Base-by-base conservation (phyloP, 1,140 invertebrate genomes). In the Brachionus manjavacas region DNA sequence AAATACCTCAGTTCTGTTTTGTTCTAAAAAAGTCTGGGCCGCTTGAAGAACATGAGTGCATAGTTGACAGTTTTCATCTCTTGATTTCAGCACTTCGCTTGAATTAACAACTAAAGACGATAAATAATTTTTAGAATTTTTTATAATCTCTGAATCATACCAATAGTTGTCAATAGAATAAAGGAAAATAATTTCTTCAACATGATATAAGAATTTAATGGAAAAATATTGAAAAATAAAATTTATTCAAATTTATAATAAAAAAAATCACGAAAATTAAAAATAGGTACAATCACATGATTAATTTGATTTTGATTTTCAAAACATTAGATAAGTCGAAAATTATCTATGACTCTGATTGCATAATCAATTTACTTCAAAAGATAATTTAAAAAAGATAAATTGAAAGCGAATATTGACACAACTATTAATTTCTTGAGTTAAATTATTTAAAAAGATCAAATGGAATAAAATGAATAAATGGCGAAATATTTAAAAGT, bases 1-100 rank as follows among this genome's bases (percentile, higher is more conserved):
- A n/a, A 25, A 3, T 76, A 76, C 72, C 25, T 76, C 52, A 23
- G 79, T 81, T 81, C 31, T 81, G 31, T 81, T 81, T 81, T 81
- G 79, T 43, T 66, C 52, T 12, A 81, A 14, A 11, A 81, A 81
- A 41, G 60, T 60, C n/a, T 81, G 79, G 31, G 79, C 79, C 2
- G 31, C 14, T 41, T 12, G 25, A n/a, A 81, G 39, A 46, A 81
- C 79, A 8, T 64, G 31, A 23, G 31, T 64, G 39, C 79, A 81
- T 12, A 81, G 12, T 31, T 81, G 20, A 23, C 79, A 81, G 20
- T 16, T 6, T 60, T 60, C 52, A 8, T n/a, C 52, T 60, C 52
- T 60, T 52, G 46, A 52, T n/a, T 52, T 16, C 14, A 52, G 46
- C 46, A 52, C 46, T 14, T 52, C 46, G 14, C 46, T 52, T 14